phyloP scores from a whole-genome alignment of 2,888 invertebrate genomes.

The Galeopsomyia nigrocyanea region DNA sequence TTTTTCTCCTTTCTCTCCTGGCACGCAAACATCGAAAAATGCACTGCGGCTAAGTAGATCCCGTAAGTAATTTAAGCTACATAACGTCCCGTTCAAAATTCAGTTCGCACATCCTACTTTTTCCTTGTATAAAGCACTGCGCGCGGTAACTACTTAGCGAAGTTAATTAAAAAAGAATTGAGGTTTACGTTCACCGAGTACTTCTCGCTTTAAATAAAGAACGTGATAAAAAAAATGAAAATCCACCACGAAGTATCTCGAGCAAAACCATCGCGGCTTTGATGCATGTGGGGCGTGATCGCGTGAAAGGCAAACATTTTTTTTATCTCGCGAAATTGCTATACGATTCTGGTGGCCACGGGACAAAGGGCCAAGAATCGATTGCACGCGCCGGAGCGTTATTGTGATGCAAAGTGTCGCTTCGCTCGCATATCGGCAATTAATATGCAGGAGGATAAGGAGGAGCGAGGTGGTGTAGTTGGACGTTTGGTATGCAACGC shows the following conservation, averaged over 20 bases:
- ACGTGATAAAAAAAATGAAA: no score
- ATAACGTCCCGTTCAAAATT: slow-evolving; percentile 28
- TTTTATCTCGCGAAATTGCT: slow-evolving; percentile 7
- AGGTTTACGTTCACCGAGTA: no score
- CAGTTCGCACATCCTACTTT: slow-evolving; percentile 22
- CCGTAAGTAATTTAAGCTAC: slow-evolving; percentile 32
- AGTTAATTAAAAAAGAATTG: no score
- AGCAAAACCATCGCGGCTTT: no score
- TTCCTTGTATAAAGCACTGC: no score
- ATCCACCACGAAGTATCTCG: no score
- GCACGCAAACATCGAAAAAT: slow-evolving; percentile 28
- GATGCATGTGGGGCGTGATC: no score
- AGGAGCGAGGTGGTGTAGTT: slow-evolving; percentile 15
- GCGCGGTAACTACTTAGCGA: no score
- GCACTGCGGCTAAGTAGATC: slow-evolving; percentile 27
- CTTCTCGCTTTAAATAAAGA: no score
- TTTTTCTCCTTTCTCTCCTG: slow-evolving; percentile 12
- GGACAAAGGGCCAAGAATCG: slow-evolving; percentile 40
- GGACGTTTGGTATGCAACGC: slow-evolving; percentile 62
- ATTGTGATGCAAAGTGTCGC: slow-evolving; percentile 57
- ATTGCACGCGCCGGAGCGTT: slow-evolving; percentile 47
- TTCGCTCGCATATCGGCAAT: slow-evolving; percentile 50
- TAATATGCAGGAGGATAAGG: slow-evolving; percentile 61
- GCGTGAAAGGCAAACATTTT: no score
- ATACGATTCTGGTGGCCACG: slow-evolving; percentile 17